Evolutionary conservation across 2,797 vertebrate genomes (phyloP), one percentile per base, ranked within the genome.

Genomic region (Eulemur albifrons): DNA sequence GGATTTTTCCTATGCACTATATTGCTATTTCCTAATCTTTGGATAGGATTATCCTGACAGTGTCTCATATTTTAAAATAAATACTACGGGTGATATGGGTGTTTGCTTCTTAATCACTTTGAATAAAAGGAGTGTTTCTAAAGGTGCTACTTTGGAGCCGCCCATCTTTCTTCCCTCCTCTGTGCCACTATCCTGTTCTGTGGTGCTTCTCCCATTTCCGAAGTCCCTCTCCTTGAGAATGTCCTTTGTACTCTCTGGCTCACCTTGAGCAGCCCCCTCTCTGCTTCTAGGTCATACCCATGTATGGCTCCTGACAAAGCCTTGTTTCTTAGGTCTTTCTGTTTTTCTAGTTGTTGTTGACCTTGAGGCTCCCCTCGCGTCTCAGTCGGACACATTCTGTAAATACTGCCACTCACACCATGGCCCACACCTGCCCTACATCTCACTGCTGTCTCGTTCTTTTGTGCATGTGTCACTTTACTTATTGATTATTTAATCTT

Each of bases 401-500:
- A 94, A 94, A 80, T 25, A 35, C 92, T 93, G 83, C 61, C 91
- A 94, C 87, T 97, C 89, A 96, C 32, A 32, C 35, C 45, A n/a
- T 48, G 67, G 76, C 57, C 84, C 87, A 70, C 6, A 54, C 40
- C 81, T 95, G 86, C 54, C 87, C 80, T 61, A 32, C 21, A 1
- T 81, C 93, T 97, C 69, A 76, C 38, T 54, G 57, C 92, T 91
- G 73, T 76, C 82, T 93, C 9, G 7, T 76, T 81, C 92, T 93
- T 96, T 80, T 88, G 35, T 90, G 52, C 43, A n/a, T 27, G 45
- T 95, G 96, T 90, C 89, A 94, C 48, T 88, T 93, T 73, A 61
- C 30, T 93, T 97, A 97, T 94, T 96, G 97, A 97, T 94, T 94
- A 96, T 93, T 95, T 96, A 80, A 95, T 96, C 45, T 93, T 92